phyloP scores from a whole-genome alignment of 2,888 invertebrate genomes.

The Rhingia rostrata region DNA sequence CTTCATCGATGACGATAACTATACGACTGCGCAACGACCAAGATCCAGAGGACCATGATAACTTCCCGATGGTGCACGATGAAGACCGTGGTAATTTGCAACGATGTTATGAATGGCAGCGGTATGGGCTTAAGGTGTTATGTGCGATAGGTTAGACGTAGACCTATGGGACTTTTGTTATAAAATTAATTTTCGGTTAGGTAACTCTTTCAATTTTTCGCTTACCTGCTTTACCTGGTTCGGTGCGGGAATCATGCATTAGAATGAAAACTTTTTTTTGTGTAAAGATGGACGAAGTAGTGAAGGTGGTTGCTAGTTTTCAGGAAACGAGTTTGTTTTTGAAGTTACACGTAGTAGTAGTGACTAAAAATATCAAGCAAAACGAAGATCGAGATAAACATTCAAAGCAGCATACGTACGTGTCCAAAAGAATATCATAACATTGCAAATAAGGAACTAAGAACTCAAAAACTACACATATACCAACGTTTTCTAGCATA shows the following conservation, averaged over 20 bases:
- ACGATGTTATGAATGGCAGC: slow-evolving; percentile 69
- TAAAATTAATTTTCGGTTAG: slow-evolving; percentile 64
- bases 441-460: too few species aligned
- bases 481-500: too few species aligned
- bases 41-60: slow-evolving; percentile 24
- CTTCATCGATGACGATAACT: slow-evolving; percentile 56
- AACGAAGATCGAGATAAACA: too few species aligned
- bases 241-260: neutral
- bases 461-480: too few species aligned
- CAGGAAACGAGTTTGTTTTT: too few species aligned
- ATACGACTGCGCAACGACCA: slow-evolving; percentile 25
- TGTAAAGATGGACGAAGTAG: too few species aligned
- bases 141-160: slow-evolving; percentile 47
- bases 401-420: too few species aligned
- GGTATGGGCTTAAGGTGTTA: slow-evolving; percentile 59
- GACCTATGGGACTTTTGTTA: slow-evolving; percentile 49
- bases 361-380: too few species aligned
- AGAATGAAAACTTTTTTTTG: neutral
- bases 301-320: too few species aligned
- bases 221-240: neutral
- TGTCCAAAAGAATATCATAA: too few species aligned
- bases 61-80: slow-evolving; percentile 39
- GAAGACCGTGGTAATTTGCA: slow-evolving; percentile 67
- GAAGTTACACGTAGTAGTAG: too few species aligned
- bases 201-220: neutral